Conservation (phyloP, 2,113 vertebrate species). For the Proteles cristata region DNA sequence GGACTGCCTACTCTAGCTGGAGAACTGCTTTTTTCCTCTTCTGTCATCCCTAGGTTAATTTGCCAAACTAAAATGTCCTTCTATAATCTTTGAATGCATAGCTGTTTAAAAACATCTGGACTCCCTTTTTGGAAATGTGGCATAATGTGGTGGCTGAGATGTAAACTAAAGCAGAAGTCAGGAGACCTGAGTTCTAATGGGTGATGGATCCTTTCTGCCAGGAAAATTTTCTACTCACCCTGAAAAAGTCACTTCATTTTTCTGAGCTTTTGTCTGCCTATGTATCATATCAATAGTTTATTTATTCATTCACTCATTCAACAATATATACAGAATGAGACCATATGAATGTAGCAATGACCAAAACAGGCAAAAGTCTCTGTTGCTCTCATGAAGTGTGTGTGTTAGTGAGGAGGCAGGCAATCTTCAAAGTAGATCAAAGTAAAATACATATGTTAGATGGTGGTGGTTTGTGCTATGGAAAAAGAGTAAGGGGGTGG, state of each 20-base stretch:
- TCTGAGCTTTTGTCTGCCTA: background rate
- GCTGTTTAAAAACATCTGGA: constrained; percentile 27
- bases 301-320: background rate
- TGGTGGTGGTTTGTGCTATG: background rate
- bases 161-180: background rate
- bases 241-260: background rate
- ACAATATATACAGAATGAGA: background rate
- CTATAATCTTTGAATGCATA: constrained; percentile 60
- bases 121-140: background rate
- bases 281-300: background rate
- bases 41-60: constrained; percentile 37
- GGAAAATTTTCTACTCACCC: background rate
- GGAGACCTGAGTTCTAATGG: background rate
- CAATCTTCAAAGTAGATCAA: background rate
- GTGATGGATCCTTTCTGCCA: background rate
- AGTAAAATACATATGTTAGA: background rate
- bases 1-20: background rate
- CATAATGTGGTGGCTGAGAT: background rate
- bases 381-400: background rate
- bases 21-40: constrained; percentile 39
- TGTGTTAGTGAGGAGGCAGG: background rate
- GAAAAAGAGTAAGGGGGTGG: background rate
- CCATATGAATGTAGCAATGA: background rate
- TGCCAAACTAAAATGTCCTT: constrained; percentile 54
- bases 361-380: background rate